A percentile compares a stretch with the other conserved stretches of the same genome.
Evolutionary conservation across 2,113 vertebrate species (phyloP).

Genomic region (Daubentonia madagascariensis): DNA sequence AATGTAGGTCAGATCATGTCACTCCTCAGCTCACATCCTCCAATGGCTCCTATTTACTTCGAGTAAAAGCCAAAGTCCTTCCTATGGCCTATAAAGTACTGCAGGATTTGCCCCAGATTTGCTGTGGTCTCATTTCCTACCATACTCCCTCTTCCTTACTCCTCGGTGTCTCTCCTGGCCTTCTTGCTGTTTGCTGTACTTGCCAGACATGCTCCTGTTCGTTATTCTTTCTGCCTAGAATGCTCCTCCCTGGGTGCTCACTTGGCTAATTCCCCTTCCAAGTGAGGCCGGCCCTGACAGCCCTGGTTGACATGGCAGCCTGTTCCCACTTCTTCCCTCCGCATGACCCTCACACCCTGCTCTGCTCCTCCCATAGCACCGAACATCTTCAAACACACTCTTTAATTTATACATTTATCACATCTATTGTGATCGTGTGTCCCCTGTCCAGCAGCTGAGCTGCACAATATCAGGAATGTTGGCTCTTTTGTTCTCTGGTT

Average conservation of each 20-base stretch:
- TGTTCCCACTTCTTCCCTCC: not conserved
- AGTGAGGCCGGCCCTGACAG: not conserved
- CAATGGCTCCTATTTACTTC: not conserved
- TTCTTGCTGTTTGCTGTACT: not conserved
- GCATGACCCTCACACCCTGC: accelerated
- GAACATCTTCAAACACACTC: not conserved
- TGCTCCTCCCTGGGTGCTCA: not conserved
- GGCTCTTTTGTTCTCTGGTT: not conserved
- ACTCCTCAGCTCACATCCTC: not conserved
- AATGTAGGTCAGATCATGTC: not conserved
- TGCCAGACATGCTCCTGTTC: not conserved
- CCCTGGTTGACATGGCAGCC: not conserved
- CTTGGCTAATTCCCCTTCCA: not conserved
- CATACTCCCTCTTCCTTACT: not conserved
- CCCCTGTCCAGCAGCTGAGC: not conserved
- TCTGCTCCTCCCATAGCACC: not conserved
- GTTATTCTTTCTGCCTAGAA: not conserved
- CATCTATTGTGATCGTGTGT: not conserved
- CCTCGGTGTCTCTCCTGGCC: not conserved
- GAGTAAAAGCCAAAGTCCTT: not conserved
- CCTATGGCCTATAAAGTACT: not conserved
- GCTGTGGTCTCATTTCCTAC: not conserved
- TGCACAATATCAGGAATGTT: not conserved
- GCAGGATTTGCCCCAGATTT: not conserved
- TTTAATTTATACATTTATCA: not conserved